Percentiles rank a stretch among this genome's conserved stretches.
Evolutionary conservation across 2,797 vertebrate species (phyloP).

Genomic region (Neopelma chrysocephalum): DNA sequence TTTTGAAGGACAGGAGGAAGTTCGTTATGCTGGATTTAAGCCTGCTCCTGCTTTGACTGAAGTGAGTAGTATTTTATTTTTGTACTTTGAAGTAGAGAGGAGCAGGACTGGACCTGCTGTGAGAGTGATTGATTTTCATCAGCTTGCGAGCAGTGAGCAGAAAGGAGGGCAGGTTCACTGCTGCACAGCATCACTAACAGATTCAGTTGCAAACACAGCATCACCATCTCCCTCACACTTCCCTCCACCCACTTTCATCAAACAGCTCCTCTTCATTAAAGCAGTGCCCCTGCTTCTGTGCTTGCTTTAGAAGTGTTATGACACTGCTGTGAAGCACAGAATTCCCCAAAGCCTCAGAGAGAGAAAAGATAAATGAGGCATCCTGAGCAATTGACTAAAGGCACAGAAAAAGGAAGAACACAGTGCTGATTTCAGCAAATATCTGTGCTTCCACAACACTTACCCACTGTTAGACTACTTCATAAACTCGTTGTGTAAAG

Average conservation of each 20-base stretch:
- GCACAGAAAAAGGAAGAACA: conserved; percentile 35
- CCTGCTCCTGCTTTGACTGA: conserved; percentile 6
- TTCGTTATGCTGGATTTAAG: neutral
- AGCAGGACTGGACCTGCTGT: conserved; percentile 42
- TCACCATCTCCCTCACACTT: conserved; percentile 33
- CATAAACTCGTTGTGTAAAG: neutral
- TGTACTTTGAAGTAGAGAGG: conserved; percentile 34
- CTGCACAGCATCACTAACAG: conserved; percentile 25
- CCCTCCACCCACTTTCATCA: conserved; percentile 21
- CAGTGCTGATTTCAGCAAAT: conserved; percentile 52
- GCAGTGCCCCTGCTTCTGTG: conserved; percentile 16
- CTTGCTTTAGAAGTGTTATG: conserved; percentile 53
- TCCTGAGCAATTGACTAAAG: conserved; percentile 29
- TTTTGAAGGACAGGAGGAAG: conserved; percentile 12
- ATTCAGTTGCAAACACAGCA: conserved; percentile 13
- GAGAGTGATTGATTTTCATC: conserved; percentile 52
- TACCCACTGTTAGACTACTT: conserved; percentile 13
- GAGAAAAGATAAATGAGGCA: conserved; percentile 33
- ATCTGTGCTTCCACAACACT: neutral
- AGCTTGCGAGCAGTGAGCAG: neutral
- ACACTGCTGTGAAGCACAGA: conserved; percentile 54
- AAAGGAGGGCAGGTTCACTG: neutral
- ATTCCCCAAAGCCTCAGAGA: conserved; percentile 27
- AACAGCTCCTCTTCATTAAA: conserved; percentile 56
- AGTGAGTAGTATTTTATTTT: conserved; percentile 20